Base-by-base conservation (phyloP, 2,888 invertebrate genomes). In the Anarsia innoxiella region DNA sequence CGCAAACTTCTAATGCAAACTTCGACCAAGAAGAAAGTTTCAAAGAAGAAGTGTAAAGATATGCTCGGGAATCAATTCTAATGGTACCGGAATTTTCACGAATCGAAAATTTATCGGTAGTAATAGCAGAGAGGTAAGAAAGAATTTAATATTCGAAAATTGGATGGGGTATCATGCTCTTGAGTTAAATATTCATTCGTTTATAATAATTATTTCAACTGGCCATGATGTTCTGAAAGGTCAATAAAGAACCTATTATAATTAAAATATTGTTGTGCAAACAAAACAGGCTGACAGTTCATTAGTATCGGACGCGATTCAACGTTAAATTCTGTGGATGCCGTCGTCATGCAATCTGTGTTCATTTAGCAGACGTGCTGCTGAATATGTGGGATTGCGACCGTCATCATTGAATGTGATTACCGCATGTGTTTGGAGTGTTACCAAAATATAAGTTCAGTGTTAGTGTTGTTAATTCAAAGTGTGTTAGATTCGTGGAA, bases 1-100 rank as follows among this genome's bases (percentile, higher is more conserved):
- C 77, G 77, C 75, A 79, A 35, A 77, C 59, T 68, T 73, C 80
- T 83, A 83, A 78, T 77, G 76, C 74, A 75, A 79, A 79, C 69
- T 78, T 72, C 70, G 76, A 74, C 75, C 72, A 79, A 73, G 68
- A 72, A 66, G 68, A 74, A 74, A 72, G 72, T 72, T 73, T 71
- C 70, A 73, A 71, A 74, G 70, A 75, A 70, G 70, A 75, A 73
- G 62, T 72, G 63, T 73, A 72, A 68, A 74, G 69, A 74, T 72
- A 78, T 76, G 79, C 74, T 67, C 73, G 67, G 75, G 66, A 67
- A 67, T 74, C 70, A 76, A 70, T 60, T 71, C 73, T 82, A 79
- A 76, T 70, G 71, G 61, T 57, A 64, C 58, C 64, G 76, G 79
- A 82, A 78, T 73, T 80, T 82, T 80, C 82, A 80, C 82, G 80